A percentile compares a stretch with the other conserved stretches of the same genome.
Conservation (phyloP, 2,113 vertebrate genomes). For the Redunca redunca region DNA sequence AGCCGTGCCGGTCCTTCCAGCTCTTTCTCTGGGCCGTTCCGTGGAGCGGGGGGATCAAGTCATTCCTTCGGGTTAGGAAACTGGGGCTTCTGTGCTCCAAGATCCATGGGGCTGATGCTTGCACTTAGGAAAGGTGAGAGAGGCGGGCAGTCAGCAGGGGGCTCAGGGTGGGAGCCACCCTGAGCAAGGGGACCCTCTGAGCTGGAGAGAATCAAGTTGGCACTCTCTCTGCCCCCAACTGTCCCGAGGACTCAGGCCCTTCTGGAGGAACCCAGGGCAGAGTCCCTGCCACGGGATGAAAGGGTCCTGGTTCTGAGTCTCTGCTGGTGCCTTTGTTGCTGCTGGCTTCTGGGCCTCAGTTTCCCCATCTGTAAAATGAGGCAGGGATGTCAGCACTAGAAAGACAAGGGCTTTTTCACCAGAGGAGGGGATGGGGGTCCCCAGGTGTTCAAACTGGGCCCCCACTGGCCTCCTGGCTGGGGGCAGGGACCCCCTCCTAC, state of each 20-base stretch:
- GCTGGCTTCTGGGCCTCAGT: neutral
- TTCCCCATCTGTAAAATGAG: neutral
- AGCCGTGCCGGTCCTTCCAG: neutral
- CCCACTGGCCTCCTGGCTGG: neutral
- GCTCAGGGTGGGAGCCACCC: rapidly evolving
- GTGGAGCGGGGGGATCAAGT: rapidly evolving
- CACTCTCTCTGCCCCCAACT: rapidly evolving
- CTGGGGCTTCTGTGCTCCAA: neutral
- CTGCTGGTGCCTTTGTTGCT: rapidly evolving
- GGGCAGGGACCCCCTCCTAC: neutral
- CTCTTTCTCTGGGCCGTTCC: neutral
- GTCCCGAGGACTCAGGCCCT: rapidly evolving
- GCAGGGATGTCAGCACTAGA: rapidly evolving
- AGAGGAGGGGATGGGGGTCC: neutral
- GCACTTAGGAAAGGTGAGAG: neutral
- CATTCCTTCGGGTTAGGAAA: neutral
- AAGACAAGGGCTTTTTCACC: neutral
- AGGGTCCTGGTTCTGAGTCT: rapidly evolving
- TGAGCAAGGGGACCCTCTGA: neutral
- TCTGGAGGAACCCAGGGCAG: rapidly evolving
- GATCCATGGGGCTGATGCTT: rapidly evolving
- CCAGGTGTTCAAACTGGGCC: neutral
- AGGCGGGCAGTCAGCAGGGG: rapidly evolving
- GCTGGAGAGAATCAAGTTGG: neutral
- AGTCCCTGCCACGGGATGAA: rapidly evolving